Base-by-base conservation (phyloP, 2,888 invertebrate species). In the Agrochola litura region DNA sequence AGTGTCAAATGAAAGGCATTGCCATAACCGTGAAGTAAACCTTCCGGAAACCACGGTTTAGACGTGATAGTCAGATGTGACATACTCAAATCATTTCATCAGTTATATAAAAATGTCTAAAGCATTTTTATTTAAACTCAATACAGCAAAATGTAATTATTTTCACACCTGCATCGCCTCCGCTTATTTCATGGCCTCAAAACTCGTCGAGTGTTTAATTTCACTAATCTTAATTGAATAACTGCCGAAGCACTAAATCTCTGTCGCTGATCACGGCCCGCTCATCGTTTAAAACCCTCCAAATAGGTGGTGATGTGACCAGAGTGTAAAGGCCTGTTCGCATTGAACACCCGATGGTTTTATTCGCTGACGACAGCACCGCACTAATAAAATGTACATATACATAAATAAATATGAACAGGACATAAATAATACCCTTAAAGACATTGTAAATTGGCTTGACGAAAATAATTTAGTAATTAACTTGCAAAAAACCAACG, bases 191-290 rank as follows among this genome's bases (percentile, higher is more conserved):
- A 54, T 68, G 72, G 83, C 79, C 75, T n/a, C 68, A 69, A 79
- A 83, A 76, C 75, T 70, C 75, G 70, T 75, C 37, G 66, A 63
- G 76, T 81, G 74, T 86, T 87, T 84, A 82, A 86, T 88, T 88
- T 84, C 75, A 79, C 73, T 88, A 88, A 88, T 88, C 88, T 83
- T 87, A 88, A 88, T 88, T 88, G 88, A 80, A 87, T 80, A 76
- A 75, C 77, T 79, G 81, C 73, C 72, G 77, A 70, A 76, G 77
- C 82, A 76, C 56, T 77, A 79, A 83, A 85, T 82, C 83, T 65
- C 66, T 70, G 73, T 66, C 72, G 30, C 46, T 52, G 73, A 69
- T 61, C 19, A 49, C 9, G 9, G 43, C 72, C 41, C 2, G 46
- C 25, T 16, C 43, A 37, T 19, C 60, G 49, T n/a, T 46, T 37